Evolutionary conservation across 2,797 vertebrate species (phyloP).

Genomic region (Chrysocyon brachyurus): DNA sequence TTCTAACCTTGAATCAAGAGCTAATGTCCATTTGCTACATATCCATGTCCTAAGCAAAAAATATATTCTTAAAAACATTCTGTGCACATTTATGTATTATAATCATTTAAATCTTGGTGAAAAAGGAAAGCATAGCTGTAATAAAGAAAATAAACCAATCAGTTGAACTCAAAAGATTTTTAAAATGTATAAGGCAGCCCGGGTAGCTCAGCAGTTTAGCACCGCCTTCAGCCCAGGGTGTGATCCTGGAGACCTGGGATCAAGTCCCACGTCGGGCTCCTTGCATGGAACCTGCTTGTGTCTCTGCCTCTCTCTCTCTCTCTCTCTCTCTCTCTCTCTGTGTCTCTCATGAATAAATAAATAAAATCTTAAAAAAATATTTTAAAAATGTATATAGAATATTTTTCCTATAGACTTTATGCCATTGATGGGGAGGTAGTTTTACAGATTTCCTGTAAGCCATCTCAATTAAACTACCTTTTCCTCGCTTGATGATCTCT

Average conservation of each 20-base stretch:
- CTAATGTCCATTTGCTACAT: background rate
- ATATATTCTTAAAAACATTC: background rate
- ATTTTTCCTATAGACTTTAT: background rate
- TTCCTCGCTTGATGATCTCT: background rate
- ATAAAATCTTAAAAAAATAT: background rate
- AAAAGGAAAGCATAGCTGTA: background rate
- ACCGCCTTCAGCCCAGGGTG: no score
- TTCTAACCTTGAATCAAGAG: background rate
- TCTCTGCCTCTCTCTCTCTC: no score
- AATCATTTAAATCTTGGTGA: background rate
- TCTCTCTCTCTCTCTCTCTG: no score
- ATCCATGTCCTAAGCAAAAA: background rate
- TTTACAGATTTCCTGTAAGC: background rate
- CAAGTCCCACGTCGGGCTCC: no score
- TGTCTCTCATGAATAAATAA: no score
- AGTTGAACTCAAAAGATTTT: background rate
- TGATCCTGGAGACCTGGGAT: no score
- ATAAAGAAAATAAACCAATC: background rate
- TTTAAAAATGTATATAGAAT: background rate
- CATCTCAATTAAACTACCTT: background rate
- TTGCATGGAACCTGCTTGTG: no score
- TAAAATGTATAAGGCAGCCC: background rate
- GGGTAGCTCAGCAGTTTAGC: no score
- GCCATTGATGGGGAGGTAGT: fast-evolving
- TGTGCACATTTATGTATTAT: background rate